Percentiles rank a stretch among this genome's conserved stretches.
These are phyloP conservation scores for Ptychadena robeensis DNA, from an alignment of 2,797 vertebrate species.

Conservation along the genomic window DNA sequence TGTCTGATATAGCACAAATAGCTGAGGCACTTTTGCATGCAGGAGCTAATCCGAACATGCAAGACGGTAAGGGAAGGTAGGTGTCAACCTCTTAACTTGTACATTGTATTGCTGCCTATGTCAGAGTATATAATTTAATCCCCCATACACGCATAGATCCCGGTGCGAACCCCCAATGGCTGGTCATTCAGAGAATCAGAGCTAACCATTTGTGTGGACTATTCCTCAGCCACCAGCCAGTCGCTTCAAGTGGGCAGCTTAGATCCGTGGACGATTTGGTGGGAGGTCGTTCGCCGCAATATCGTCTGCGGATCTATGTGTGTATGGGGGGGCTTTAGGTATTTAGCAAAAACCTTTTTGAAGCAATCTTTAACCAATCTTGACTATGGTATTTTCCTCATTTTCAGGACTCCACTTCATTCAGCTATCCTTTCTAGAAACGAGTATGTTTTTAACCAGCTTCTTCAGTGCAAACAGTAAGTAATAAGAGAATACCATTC, in stretches of 20 bases:
- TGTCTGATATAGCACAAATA: conserved; percentile 90
- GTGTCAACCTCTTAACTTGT: conserved; percentile 32
- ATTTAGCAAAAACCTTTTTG: too few relatives aligned
- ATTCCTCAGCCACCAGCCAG: too few relatives aligned
- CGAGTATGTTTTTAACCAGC: conserved; percentile 91
- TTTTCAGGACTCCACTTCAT: conserved; percentile 88
- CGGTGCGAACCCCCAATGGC: too few relatives aligned
- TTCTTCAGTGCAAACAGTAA: conserved; percentile 96
- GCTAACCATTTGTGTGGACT: too few relatives aligned
- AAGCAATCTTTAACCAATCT: background rate
- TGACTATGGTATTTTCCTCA: background rate
- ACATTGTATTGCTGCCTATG: background rate
- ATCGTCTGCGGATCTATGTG: too few relatives aligned
- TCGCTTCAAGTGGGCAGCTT: too few relatives aligned
- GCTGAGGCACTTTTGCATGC: conserved; percentile 90
- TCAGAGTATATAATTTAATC: too few relatives aligned
- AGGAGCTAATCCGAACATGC: conserved; percentile 96
- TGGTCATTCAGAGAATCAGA: too few relatives aligned
- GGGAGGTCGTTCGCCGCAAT: too few relatives aligned
- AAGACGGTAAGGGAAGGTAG: conserved; percentile 93
- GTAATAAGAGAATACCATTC: conserved; percentile 69
- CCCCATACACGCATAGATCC: too few relatives aligned
- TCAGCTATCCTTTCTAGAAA: conserved; percentile 90
- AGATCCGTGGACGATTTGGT: too few relatives aligned
- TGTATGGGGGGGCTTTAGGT: too few relatives aligned